Conservation (phyloP, 2,113 vertebrate genomes). For the Harpagus bidentatus region DNA sequence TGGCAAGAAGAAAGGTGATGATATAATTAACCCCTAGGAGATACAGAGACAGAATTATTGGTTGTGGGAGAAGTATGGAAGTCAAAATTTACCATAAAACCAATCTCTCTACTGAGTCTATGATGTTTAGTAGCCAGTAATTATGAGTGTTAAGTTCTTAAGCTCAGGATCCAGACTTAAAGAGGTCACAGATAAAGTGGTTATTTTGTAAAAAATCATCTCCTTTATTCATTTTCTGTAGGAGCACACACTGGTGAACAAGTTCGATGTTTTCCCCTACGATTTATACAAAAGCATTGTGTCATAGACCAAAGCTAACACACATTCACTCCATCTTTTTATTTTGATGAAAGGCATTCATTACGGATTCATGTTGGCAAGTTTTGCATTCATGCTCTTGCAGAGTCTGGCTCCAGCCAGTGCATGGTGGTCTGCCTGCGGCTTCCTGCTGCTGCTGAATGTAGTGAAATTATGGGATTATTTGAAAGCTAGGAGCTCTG, state of each 20-base stretch:
- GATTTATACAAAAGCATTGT: background rate
- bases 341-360: background rate
- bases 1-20: background rate
- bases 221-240: background rate
- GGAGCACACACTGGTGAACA: background rate
- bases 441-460: background rate
- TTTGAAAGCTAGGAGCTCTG: background rate
- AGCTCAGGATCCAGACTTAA: background rate
- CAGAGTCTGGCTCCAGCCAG: background rate
- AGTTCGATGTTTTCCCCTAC: background rate
- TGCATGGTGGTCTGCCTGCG: background rate
- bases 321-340: background rate
- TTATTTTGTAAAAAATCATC: background rate
- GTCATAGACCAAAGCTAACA: background rate
- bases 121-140: background rate
- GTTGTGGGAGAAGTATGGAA: background rate
- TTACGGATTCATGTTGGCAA: accelerated
- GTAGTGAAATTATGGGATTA: background rate
- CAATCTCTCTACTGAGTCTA: background rate
- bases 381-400: background rate
- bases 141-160: background rate
- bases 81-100: background rate
- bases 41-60: background rate
- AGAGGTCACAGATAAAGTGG: background rate
- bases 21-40: background rate